Conservation (phyloP, 2,888 invertebrate species). For the Melieria crassipennis region DNA sequence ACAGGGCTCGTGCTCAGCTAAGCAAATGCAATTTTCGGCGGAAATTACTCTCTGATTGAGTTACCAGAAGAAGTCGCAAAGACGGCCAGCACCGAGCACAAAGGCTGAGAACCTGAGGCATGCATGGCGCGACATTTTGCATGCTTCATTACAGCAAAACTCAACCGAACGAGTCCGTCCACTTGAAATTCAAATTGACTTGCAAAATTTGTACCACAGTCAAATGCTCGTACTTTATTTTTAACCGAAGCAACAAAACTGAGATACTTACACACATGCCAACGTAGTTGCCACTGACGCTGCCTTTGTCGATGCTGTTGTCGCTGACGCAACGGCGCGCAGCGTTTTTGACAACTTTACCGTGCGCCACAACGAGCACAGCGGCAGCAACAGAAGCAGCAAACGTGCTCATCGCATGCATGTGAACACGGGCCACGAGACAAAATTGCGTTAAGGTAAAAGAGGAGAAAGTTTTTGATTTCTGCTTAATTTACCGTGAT, state of each 20-base stretch:
- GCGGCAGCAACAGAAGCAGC: not conserved
- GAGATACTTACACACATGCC: too few species aligned
- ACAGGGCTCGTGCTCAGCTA: too few species aligned
- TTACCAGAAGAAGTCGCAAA: conserved; percentile 41
- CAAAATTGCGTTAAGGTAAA: conserved; percentile 41
- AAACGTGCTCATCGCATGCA: not conserved
- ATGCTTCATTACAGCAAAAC: too few species aligned
- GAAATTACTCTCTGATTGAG: conserved; percentile 57
- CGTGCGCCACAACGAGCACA: conserved; percentile 6
- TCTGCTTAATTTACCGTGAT: conserved; percentile 61
- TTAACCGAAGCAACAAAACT: too few species aligned
- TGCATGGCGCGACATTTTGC: too few species aligned
- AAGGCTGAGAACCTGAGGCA: too few species aligned
- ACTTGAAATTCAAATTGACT: conserved; percentile 33
- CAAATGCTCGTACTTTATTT: too few species aligned
- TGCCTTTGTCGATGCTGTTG: conserved; percentile 11
- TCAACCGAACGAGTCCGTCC: not conserved
- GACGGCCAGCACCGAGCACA: conserved; percentile 18
- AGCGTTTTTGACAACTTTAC: conserved; percentile 33
- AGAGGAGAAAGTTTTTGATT: conserved; percentile 58
- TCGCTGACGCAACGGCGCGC: conserved; percentile 15
- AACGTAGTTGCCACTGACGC: conserved; percentile 4
- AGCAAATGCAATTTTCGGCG: conserved; percentile 43
- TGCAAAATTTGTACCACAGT: conserved; percentile 8
- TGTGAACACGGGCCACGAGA: conserved; percentile 40